Evolutionary conservation across 2,888 invertebrate species (phyloP).

Genomic region (Octonoba sinensis): DNA sequence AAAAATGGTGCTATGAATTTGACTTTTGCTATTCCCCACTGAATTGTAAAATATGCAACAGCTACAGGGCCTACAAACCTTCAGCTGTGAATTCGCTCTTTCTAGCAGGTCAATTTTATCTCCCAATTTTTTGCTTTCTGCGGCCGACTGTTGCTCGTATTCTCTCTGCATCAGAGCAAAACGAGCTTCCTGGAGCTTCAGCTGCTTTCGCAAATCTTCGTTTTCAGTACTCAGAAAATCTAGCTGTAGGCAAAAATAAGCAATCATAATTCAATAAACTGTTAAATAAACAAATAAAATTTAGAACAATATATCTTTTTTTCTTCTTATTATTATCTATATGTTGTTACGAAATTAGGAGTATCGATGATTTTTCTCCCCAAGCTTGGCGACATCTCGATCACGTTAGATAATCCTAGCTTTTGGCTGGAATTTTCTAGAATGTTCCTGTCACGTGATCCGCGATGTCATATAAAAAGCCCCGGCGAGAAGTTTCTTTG

Average conservation of each 20-base stretch:
- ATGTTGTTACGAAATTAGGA: too few species aligned
- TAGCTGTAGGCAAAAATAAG: slow-evolving; percentile 73
- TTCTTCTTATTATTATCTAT: background rate
- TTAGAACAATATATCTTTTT: slow-evolving; percentile 1
- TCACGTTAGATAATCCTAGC: too few species aligned
- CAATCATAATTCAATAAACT: background rate
- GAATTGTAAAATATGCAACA: too few species aligned
- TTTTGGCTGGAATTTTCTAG: too few species aligned
- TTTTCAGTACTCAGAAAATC: slow-evolving; percentile 80
- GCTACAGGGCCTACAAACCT: slow-evolving; percentile 74
- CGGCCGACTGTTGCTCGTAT: slow-evolving; percentile 81
- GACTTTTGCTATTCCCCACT: too few species aligned
- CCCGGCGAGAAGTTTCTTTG: too few species aligned
- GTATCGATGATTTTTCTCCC: too few species aligned
- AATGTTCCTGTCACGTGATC: too few species aligned
- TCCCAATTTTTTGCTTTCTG: slow-evolving; percentile 91
- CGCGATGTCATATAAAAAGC: too few species aligned
- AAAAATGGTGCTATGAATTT: too few species aligned
- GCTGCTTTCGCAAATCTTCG: slow-evolving; percentile 77
- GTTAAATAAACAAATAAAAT: background rate
- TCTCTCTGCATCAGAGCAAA: slow-evolving; percentile 72
- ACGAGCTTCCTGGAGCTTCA: slow-evolving; percentile 72
- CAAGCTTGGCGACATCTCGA: too few species aligned
- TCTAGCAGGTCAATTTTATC: slow-evolving; percentile 93
- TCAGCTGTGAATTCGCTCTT: slow-evolving; percentile 93